phyloP scores from a whole-genome alignment of 2,797 vertebrate genomes.

The Acanthornis magna region DNA sequence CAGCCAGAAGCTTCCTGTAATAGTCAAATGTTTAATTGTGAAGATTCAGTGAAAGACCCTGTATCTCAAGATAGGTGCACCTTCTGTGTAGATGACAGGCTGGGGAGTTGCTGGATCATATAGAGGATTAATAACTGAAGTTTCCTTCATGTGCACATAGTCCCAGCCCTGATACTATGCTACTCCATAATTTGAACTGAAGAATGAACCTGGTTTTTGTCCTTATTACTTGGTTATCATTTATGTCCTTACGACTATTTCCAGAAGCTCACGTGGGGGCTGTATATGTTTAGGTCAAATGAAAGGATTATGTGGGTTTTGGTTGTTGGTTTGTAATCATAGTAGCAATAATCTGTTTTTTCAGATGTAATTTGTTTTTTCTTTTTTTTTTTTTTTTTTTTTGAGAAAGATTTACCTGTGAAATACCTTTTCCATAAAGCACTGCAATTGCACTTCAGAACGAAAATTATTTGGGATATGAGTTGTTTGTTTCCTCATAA shows the following conservation, averaged over 20 bases:
- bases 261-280: not conserved
- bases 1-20: not conserved
- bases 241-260: not conserved
- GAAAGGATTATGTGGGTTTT: not conserved
- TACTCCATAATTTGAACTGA: not conserved
- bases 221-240: not conserved
- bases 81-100: not conserved
- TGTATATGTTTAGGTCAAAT: not conserved
- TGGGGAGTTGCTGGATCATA: not conserved
- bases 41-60: not conserved
- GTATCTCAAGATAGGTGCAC: not conserved
- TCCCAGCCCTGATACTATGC: not conserved
- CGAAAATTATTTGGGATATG: not conserved
- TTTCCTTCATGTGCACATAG: not conserved
- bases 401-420: not conserved
- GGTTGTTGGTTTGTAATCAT: not conserved
- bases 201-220: not conserved
- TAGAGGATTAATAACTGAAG: not conserved
- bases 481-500: not conserved
- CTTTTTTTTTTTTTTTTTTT: fast-evolving
- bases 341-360: not conserved
- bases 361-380: not conserved
- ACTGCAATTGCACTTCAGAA: not conserved
- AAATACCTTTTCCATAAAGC: not conserved
- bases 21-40: not conserved